Evolutionary conservation across 1,140 invertebrate genomes (phyloP).

Genomic region (Cheumatopsyche charites): DNA sequence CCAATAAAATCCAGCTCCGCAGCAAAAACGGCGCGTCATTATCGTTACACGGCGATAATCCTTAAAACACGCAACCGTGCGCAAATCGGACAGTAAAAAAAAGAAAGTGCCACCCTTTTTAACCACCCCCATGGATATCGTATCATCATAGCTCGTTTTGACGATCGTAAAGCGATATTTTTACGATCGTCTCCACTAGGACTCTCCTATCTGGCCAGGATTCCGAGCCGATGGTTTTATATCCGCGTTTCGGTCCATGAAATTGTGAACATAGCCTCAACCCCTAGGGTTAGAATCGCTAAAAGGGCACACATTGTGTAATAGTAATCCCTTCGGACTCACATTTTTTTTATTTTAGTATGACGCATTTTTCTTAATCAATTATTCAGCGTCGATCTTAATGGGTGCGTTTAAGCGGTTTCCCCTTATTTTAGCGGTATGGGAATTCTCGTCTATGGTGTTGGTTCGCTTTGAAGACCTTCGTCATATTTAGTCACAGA

Average conservation of each 20-base stretch:
- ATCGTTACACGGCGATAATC: too few species aligned
- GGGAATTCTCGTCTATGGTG: too few species aligned
- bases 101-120: neutral
- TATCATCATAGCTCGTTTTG: constrained; percentile 44
- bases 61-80: too few species aligned
- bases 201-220: constrained; percentile 37
- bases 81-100: too few species aligned
- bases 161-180: constrained; percentile 49
- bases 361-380: too few species aligned
- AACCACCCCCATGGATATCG: neutral
- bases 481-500: constrained; percentile 39
- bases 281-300: constrained; percentile 34
- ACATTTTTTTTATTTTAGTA: too few species aligned
- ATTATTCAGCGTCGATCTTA: too few species aligned
- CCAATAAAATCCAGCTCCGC: too few species aligned
- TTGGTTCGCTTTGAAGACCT: constrained; percentile 19
- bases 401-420: too few species aligned
- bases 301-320: constrained; percentile 23
- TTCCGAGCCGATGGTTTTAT: constrained; percentile 48
- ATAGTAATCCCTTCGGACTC: neutral
- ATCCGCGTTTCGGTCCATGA: constrained; percentile 42
- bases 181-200: constrained; percentile 38
- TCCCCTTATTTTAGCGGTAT: too few species aligned
- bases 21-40: too few species aligned
- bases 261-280: constrained; percentile 42